Percentiles rank a stretch among this genome's conserved stretches.
These are phyloP conservation scores for Thymelicus acteon DNA, from an alignment of 2,888 invertebrate genomes.

Conservation along the genomic window DNA sequence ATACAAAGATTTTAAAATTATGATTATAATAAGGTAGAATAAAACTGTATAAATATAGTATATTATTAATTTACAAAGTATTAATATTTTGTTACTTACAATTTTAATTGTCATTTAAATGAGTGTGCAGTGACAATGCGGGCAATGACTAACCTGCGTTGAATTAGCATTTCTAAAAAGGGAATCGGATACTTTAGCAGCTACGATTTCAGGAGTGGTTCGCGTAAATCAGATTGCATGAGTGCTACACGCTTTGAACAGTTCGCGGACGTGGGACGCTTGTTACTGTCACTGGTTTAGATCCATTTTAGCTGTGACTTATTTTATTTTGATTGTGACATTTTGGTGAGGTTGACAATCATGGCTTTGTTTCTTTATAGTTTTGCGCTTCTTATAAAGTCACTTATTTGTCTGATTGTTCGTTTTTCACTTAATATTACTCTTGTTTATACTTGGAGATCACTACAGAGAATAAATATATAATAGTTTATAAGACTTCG, in stretches of 20 bases:
- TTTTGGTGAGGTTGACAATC: slow-evolving; percentile 23
- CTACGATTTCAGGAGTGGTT: slow-evolving; percentile 58
- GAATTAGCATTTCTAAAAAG: slow-evolving; percentile 78
- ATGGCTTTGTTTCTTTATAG: neutral
- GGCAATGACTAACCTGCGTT: slow-evolving; percentile 62
- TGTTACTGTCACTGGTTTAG: slow-evolving; percentile 34
- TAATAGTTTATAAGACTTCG: too few species aligned
- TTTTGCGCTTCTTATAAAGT: too few species aligned
- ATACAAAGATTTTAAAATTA: too few species aligned
- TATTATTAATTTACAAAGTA: neutral
- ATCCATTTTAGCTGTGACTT: slow-evolving; percentile 23
- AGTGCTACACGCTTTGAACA: slow-evolving; percentile 72
- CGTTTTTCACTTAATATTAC: too few species aligned
- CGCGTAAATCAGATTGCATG: slow-evolving; percentile 78
- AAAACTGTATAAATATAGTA: too few species aligned
- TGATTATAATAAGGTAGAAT: too few species aligned
- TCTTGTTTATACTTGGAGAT: too few species aligned
- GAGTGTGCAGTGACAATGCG: slow-evolving; percentile 47
- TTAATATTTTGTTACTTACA: slow-evolving; percentile 9
- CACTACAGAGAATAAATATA: too few species aligned
- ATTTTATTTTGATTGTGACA: slow-evolving; percentile 20
- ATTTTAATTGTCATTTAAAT: slow-evolving; percentile 45
- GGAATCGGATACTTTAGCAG: slow-evolving; percentile 64
- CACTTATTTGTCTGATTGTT: too few species aligned
- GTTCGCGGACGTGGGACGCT: slow-evolving; percentile 47